These are phyloP conservation scores for Erebia epiphron DNA, from an alignment of 2,888 invertebrate species.

Conservation along the genomic window DNA sequence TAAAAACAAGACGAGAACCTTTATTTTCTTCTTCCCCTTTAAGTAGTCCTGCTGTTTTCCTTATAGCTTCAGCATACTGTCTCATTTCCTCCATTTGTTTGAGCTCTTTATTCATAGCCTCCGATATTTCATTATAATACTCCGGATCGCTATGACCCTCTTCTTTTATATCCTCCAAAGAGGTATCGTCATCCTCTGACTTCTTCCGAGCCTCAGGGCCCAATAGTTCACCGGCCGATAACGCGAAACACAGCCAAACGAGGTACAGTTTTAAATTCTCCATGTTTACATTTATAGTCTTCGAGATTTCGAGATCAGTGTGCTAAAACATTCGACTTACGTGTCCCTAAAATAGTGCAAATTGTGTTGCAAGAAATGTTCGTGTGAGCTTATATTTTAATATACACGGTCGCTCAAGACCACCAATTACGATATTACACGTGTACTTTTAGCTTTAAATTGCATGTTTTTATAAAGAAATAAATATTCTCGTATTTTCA, in stretches of 20 bases:
- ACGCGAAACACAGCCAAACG: constrained; percentile 58
- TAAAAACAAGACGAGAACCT: constrained; percentile 24
- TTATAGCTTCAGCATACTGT: constrained; percentile 66
- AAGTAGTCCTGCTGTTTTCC: constrained; percentile 51
- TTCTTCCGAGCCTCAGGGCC: constrained; percentile 63
- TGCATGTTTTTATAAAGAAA: constrained; percentile 33
- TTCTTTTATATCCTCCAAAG: constrained; percentile 49
- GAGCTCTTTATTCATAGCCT: constrained; percentile 63
- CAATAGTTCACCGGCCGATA: constrained; percentile 62
- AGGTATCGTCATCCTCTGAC: constrained; percentile 55
- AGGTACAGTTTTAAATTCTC: constrained; percentile 54
- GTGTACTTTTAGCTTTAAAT: constrained; percentile 43
- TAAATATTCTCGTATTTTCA: constrained; percentile 20
- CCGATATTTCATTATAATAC: constrained; percentile 60
- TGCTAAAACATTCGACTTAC: constrained; percentile 61
- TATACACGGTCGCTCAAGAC: constrained; percentile 21
- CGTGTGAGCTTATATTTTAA: constrained; percentile 22
- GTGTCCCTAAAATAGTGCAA: constrained; percentile 58
- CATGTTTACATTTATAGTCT: constrained; percentile 52
- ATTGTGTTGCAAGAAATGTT: constrained; percentile 18
- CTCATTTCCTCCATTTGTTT: constrained; percentile 60
- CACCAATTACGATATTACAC: constrained; percentile 47
- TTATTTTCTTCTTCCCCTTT: constrained; percentile 53
- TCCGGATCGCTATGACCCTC: constrained; percentile 48
- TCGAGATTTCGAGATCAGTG: constrained; percentile 44